A percentile compares a stretch with the other conserved stretches of the same genome.
Conservation (phyloP, 2,888 invertebrate species). For the Spatulosminthurus flaviceps region DNA sequence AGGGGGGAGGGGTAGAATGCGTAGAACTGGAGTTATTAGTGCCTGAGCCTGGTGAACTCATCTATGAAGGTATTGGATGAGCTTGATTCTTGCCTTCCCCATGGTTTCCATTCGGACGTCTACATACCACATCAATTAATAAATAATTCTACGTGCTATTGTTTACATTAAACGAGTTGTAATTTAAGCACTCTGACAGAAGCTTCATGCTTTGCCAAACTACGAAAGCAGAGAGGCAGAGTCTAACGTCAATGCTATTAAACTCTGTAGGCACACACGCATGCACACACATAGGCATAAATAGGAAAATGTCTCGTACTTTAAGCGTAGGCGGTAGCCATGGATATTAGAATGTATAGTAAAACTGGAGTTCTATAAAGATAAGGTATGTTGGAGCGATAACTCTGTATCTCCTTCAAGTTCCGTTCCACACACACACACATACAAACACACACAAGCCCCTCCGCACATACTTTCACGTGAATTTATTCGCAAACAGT, state of each 20-base stretch:
- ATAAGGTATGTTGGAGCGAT: conserved; percentile 27
- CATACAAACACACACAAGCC: background rate
- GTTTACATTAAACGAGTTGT: conserved; percentile 23
- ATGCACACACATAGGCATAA: too few relatives aligned
- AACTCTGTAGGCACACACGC: conserved; percentile 22
- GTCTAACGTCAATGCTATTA: conserved; percentile 20
- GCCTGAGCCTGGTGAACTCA: background rate
- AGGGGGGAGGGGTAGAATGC: too few relatives aligned
- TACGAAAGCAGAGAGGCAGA: background rate
- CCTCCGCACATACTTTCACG: conserved; percentile 9
- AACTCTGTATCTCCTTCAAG: conserved; percentile 4
- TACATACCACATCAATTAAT: conserved; percentile 20
- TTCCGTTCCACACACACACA: too few relatives aligned
- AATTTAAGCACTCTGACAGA: conserved; percentile 11
- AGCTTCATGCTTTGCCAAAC: conserved; percentile 9
- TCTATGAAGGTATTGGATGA: background rate
- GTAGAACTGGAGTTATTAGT: too few relatives aligned
- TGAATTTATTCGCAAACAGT: conserved; percentile 25
- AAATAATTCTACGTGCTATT: conserved; percentile 24
- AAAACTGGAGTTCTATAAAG: background rate
- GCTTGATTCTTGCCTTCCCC: background rate
- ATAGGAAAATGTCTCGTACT: too few relatives aligned
- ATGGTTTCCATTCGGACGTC: background rate
- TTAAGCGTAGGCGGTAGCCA: too few relatives aligned
- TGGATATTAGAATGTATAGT: too few relatives aligned